Conservation (phyloP, 2,888 invertebrate genomes). For the Nephrocerus scutellatus region DNA sequence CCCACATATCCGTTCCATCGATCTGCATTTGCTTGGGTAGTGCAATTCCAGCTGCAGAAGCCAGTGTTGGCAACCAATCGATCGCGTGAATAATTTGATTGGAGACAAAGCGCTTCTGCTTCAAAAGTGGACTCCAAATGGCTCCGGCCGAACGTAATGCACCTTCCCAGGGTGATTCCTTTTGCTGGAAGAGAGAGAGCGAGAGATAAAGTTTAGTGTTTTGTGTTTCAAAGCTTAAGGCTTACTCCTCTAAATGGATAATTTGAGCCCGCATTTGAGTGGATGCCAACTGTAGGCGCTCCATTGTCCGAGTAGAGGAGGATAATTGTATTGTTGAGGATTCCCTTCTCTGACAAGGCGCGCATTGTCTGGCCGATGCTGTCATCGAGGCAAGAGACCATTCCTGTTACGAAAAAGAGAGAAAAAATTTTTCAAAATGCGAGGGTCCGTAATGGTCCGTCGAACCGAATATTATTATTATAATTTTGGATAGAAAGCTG, state of each 20-base stretch:
- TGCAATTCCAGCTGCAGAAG: conserved; percentile 34
- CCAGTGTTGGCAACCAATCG: conserved; percentile 78
- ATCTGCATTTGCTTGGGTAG: conserved; percentile 42
- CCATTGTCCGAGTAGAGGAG: conserved; percentile 87
- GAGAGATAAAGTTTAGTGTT: too few relatives aligned
- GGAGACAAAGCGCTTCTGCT: conserved; percentile 53
- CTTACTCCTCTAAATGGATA: conserved; percentile 70
- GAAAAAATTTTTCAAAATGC: too few relatives aligned
- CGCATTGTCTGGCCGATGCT: conserved; percentile 72
- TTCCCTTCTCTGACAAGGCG: conserved; percentile 58
- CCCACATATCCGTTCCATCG: conserved; percentile 66
- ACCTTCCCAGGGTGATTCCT: conserved; percentile 80
- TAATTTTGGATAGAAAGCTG: too few relatives aligned
- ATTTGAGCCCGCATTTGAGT: conserved; percentile 71
- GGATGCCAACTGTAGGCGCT: conserved; percentile 66
- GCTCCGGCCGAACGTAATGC: conserved; percentile 70
- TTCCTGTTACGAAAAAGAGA: conserved; percentile 55
- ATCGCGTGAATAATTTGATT: conserved; percentile 67
- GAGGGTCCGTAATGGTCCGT: too few relatives aligned
- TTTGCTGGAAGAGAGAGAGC: conserved; percentile 59
- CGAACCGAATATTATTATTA: too few relatives aligned
- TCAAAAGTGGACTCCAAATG: conserved; percentile 63
- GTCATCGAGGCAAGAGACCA: conserved; percentile 77
- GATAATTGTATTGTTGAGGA: conserved; percentile 76
- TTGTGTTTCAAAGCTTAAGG: conserved; percentile 14